A percentile compares a stretch with the other conserved stretches of the same genome.
These are phyloP conservation scores for Oncorhynchus keta DNA, from an alignment of 2,113 vertebrate genomes.

Conservation along the genomic window DNA sequence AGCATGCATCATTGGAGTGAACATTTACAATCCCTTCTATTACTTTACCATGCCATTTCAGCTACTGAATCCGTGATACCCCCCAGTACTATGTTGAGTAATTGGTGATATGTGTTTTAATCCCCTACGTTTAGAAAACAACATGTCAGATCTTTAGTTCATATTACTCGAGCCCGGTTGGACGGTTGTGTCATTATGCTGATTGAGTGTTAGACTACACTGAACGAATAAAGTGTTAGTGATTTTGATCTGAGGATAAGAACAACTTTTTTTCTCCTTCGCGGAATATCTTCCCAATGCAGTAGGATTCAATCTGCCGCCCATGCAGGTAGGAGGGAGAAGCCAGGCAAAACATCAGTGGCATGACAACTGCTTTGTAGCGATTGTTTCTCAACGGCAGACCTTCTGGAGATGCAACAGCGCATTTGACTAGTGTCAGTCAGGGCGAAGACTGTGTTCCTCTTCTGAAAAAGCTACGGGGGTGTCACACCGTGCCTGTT, in stretches of 20 bases:
- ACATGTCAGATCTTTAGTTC: background rate
- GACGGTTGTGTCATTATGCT: background rate
- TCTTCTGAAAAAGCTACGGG: background rate
- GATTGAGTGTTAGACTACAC: too few relatives aligned
- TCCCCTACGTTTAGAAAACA: background rate
- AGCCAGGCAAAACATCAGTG: constrained; percentile 19
- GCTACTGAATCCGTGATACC: background rate
- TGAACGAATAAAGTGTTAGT: too few relatives aligned
- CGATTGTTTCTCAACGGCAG: constrained; percentile 18
- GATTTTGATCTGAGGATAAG: background rate
- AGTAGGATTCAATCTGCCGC: background rate
- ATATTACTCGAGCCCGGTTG: background rate
- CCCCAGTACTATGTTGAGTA: background rate
- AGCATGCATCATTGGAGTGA: constrained; percentile 38
- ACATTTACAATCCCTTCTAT: background rate
- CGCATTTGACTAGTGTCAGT: constrained; percentile 59
- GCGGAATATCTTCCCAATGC: background rate
- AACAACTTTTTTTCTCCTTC: too few relatives aligned
- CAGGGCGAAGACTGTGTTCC: constrained; percentile 30
- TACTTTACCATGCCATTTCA: background rate
- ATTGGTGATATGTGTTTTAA: background rate
- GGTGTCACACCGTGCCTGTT: constrained; percentile 34
- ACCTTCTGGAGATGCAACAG: constrained; percentile 23
- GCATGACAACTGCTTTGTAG: constrained; percentile 35
- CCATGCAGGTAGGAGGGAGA: background rate